A percentile compares a stretch with the other conserved stretches of the same genome.
phyloP scores from a whole-genome alignment of 2,113 vertebrate species.

The Pyrgilauda ruficollis region DNA sequence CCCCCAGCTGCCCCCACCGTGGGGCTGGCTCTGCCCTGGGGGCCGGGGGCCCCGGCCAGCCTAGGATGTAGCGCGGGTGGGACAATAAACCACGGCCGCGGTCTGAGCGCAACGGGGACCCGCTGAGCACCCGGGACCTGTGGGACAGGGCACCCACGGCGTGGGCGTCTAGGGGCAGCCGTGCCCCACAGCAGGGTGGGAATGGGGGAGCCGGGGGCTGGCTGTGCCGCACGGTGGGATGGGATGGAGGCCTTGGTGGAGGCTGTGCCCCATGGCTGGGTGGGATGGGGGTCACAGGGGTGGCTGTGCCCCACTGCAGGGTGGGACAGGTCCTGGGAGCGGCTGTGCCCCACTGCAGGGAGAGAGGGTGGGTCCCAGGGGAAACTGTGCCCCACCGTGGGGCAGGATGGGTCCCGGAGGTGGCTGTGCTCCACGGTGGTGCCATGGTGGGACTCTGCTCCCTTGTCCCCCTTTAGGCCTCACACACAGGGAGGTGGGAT shows the following conservation, averaged over 20 bases:
- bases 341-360: background rate
- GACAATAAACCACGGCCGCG: background rate
- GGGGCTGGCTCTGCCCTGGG: background rate
- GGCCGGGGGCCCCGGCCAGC: background rate
- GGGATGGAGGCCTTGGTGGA: background rate
- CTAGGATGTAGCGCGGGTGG: background rate
- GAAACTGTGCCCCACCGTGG: background rate
- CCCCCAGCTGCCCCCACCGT: background rate
- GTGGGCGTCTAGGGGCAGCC: background rate
- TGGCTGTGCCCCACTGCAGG: background rate
- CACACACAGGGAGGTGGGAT: background rate
- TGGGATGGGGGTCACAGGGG: too few species aligned
- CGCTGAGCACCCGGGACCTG: background rate
- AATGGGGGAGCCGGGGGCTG: background rate
- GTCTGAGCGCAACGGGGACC: background rate
- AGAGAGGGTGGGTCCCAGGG: background rate
- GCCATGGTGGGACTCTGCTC: too few species aligned
- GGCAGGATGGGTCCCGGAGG: accelerated
- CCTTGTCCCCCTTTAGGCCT: background rate
- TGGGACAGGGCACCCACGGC: background rate
- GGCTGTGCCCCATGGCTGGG: background rate
- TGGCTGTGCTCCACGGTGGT: background rate
- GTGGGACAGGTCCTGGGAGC: accelerated
- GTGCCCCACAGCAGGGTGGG: background rate
- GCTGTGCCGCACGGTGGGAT: background rate